phyloP scores from a whole-genome alignment of 2,113 vertebrate genomes.

The Corvus hawaiiensis region DNA sequence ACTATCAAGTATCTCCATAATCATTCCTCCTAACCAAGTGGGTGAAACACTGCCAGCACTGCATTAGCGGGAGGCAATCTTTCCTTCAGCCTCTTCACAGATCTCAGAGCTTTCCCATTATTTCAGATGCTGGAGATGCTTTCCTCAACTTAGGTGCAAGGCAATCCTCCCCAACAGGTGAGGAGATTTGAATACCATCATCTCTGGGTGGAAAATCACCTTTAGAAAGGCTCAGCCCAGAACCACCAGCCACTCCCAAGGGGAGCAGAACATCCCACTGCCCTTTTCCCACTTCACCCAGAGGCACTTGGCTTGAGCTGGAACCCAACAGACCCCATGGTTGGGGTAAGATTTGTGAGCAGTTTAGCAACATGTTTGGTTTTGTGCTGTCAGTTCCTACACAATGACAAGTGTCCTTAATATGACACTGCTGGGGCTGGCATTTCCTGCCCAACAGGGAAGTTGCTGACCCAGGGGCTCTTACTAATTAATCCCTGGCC shows the following conservation, averaged over 20 bases:
- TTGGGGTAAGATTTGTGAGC: not conserved
- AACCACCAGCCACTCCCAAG: not conserved
- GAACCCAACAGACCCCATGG: not conserved
- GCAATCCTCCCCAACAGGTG: not conserved
- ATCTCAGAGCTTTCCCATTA: not conserved
- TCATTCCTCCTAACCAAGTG: not conserved
- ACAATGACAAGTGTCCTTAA: not conserved
- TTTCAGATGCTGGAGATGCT: not conserved
- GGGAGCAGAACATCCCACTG: not conserved
- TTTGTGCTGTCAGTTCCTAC: not conserved
- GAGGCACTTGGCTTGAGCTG: not conserved
- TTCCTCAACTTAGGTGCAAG: not conserved
- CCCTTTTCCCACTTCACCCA: accelerated
- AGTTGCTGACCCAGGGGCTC: not conserved
- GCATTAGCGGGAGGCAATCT: not conserved
- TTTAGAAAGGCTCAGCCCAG: not conserved
- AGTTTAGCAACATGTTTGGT: not conserved
- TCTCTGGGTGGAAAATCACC: not conserved
- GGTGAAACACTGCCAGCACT: not conserved
- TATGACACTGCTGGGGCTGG: not conserved
- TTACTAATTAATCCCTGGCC: not conserved
- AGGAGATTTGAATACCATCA: not conserved
- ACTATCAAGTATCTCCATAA: not conserved
- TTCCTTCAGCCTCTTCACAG: not conserved
- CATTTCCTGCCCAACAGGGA: not conserved